Percentiles rank a stretch among this genome's conserved stretches.
phyloP scores from a whole-genome alignment of 2,888 invertebrate genomes.

The Brachypterus glaber region DNA sequence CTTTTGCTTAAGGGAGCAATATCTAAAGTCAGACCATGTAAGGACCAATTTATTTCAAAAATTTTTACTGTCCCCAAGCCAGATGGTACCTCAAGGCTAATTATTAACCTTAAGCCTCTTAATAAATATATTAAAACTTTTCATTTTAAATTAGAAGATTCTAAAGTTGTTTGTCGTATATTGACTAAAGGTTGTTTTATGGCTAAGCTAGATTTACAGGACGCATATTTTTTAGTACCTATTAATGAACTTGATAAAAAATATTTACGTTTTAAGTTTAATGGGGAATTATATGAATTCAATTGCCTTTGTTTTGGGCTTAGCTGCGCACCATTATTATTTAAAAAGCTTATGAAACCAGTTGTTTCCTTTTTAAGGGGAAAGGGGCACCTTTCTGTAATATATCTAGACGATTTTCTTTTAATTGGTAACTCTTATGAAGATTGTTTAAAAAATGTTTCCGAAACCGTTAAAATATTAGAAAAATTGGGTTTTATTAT shows the following conservation, averaged over 20 bases:
- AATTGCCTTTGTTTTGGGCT: conserved; percentile 20
- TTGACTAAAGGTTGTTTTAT: conserved; percentile 13
- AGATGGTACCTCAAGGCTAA: conserved; percentile 12
- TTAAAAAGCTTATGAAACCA: conserved; percentile 23
- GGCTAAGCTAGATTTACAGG: conserved; percentile 13
- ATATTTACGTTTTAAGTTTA: conserved; percentile 19
- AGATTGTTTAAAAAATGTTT: conserved; percentile 11
- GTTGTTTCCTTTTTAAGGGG: conserved; percentile 13
- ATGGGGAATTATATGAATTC: conserved; percentile 19
- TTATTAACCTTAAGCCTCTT: conserved; percentile 18
- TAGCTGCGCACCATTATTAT: conserved; percentile 18
- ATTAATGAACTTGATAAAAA: conserved; percentile 17
- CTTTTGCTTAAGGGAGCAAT: conserved; percentile 1
- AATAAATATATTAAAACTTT: conserved; percentile 19
- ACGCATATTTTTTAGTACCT: conserved; percentile 18
- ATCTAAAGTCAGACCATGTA: background rate
- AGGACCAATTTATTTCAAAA: conserved; percentile 11
- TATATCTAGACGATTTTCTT: conserved; percentile 21
- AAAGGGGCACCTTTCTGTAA: conserved; percentile 14
- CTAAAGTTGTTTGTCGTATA: conserved; percentile 16
- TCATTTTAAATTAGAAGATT: conserved; percentile 26
- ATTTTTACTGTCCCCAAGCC: conserved; percentile 13
- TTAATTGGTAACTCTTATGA: conserved; percentile 13
- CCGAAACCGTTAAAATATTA: conserved; percentile 9
- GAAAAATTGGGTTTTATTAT: conserved; percentile 18